These are phyloP conservation scores for Thymallus thymallus DNA, from an alignment of 2,113 vertebrate genomes.

Conservation along the genomic window DNA sequence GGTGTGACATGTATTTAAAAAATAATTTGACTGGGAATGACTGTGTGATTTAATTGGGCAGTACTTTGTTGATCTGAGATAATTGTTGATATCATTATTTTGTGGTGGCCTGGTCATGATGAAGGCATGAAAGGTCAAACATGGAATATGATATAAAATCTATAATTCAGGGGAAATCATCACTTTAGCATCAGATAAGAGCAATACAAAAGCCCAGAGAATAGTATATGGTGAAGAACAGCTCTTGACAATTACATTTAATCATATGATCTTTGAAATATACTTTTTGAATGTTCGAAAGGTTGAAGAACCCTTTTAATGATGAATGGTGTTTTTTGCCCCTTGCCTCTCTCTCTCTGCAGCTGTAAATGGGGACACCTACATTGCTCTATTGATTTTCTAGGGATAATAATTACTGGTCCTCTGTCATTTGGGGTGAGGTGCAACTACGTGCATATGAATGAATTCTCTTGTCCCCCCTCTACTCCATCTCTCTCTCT, in stretches of 20 bases:
- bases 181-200: slow-evolving; percentile 21
- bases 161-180: slow-evolving; percentile 47
- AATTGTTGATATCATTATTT: background rate
- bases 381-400: slow-evolving; percentile 26
- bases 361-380: background rate
- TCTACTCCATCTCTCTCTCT: background rate
- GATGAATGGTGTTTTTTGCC: background rate
- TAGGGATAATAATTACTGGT: slow-evolving; percentile 37
- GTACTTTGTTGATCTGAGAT: background rate
- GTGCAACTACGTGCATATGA: slow-evolving; percentile 30
- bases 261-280: slow-evolving; percentile 1
- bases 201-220: slow-evolving; percentile 11
- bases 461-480: slow-evolving; percentile 19
- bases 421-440: slow-evolving; percentile 21
- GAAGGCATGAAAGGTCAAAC: slow-evolving; percentile 32
- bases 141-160: slow-evolving; percentile 45
- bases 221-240: background rate
- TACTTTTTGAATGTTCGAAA: background rate
- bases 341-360: background rate
- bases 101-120: slow-evolving; percentile 16
- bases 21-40: too few species aligned
- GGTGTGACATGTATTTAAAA: too few species aligned
- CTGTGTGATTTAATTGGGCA: background rate
- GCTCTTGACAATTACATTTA: background rate
- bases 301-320: background rate